These are phyloP conservation scores for Melanostoma mellinum DNA, from an alignment of 2,888 invertebrate species.

Conservation along the genomic window DNA sequence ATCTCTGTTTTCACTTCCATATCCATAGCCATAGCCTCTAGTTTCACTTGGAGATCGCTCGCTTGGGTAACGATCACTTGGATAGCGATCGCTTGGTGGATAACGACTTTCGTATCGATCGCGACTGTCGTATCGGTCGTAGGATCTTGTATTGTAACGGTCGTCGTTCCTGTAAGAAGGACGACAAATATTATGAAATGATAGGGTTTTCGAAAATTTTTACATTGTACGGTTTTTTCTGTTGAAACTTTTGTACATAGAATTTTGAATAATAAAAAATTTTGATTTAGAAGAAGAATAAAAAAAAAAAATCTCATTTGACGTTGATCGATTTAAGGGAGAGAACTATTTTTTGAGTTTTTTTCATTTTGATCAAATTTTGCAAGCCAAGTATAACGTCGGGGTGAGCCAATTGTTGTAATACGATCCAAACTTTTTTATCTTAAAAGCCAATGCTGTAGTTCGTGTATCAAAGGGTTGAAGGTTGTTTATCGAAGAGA, in stretches of 20 bases:
- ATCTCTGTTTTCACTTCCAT: conserved; percentile 80
- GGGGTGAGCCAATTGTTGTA: conserved; percentile 23
- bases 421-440: conserved; percentile 47
- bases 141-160: conserved; percentile 76
- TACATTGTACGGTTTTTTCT: conserved; percentile 3
- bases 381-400: not conserved
- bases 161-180: conserved; percentile 76
- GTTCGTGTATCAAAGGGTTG: not conserved
- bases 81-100: conserved; percentile 72
- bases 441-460: conserved; percentile 13
- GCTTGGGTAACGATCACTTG: conserved; percentile 66
- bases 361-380: not conserved
- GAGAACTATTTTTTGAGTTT: not conserved
- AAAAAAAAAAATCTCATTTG: conserved; percentile 19
- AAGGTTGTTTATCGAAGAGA: not conserved
- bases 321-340: not conserved
- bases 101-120: conserved; percentile 75
- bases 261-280: not conserved
- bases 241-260: not conserved
- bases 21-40: conserved; percentile 80
- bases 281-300: conserved; percentile 38
- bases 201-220: conserved; percentile 11
- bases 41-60: conserved; percentile 75
- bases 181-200: not conserved
- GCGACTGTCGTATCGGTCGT: conserved; percentile 76